Base-by-base conservation (phyloP, 2,113 vertebrate genomes). In the Odocoileus virginianus region DNA sequence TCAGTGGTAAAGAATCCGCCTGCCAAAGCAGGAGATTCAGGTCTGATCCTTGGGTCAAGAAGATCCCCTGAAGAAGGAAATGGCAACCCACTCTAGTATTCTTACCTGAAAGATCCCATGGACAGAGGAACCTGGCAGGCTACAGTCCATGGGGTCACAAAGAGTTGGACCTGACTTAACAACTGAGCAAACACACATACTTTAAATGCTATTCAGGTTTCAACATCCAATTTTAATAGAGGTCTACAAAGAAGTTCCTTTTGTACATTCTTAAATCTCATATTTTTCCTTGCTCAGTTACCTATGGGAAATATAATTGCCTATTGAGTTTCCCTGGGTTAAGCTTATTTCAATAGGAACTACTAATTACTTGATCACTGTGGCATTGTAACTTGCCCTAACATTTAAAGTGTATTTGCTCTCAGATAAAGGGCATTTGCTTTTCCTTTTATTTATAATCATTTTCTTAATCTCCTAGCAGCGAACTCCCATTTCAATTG, bases 321-420 rank as follows among this genome's bases (percentile, higher is more conserved):
- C 81, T 61, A 16, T 76, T 43, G 25, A 83, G 21, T 91, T 94
- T 96, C 43, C 86, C 83, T 86, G 52, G 30, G 64, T 61, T 92
- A 58, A 93, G 28, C 55, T 64, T 90, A 67, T 90, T 95, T 96
- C 87, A 91, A 8, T 81, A 95, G 74, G 43, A 93, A 83, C 67
- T 74, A 61, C 45, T 91, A 86, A 85, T 87, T 91, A 76, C 82
- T 94, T 95, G 93, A 95, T 95, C 87, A 89, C 43, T 0, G 1
- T 88, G n/a, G 45, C 87, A 88, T 33, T 97, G 67, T 67, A 95
- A 97, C 58, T 67, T 74, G 47, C 78, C 64, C 33, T 96, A 87
- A 91, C 58, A 95, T 81, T 96, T 95, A 45, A 74, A 57, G 64
- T 96, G 97, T 96, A 88, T 95, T 95, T 98, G 82, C 40, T 93